phyloP scores from a whole-genome alignment of 2,113 vertebrate species.

The Astur gentilis region DNA sequence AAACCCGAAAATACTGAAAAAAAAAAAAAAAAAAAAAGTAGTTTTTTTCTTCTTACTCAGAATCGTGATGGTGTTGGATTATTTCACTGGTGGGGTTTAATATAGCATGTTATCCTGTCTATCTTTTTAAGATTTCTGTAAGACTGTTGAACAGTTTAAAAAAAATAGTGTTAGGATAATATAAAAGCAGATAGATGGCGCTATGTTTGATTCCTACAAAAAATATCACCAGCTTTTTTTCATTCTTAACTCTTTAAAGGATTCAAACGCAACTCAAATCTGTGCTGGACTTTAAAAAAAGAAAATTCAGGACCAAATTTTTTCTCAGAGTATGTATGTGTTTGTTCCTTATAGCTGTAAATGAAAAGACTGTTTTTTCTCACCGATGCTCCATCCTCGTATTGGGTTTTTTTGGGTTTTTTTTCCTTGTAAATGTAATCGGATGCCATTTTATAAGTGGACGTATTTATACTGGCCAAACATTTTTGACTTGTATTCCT shows the following conservation, averaged over 20 bases:
- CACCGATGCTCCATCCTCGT: conserved; percentile 87
- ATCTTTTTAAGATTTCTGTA: conserved; percentile 94
- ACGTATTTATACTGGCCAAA: conserved; percentile 99
- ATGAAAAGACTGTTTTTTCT: conserved; percentile 84
- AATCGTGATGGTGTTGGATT: conserved; percentile 89
- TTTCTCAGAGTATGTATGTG: conserved; percentile 87
- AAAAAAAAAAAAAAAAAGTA: conserved; percentile 42
- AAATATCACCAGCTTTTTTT: conserved; percentile 98
- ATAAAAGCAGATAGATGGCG: conserved; percentile 94
- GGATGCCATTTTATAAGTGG: conserved; percentile 98
- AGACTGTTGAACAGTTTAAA: conserved; percentile 92
- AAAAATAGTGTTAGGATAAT: conserved; percentile 91
- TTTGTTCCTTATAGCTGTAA: conserved; percentile 82
- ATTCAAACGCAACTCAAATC: conserved; percentile 98
- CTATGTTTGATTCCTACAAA: conserved; percentile 94
- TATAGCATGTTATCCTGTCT: conserved; percentile 95
- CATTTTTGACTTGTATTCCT: conserved; percentile 82
- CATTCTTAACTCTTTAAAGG: conserved; percentile 95
- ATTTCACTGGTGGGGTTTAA: conserved; percentile 89
- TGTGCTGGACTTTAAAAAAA: conserved; percentile 93
- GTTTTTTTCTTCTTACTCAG: conserved; percentile 84
- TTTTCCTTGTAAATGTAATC: conserved; percentile 90
- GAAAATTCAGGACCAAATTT: conserved; percentile 98
- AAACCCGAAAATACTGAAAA: conserved; percentile 33
- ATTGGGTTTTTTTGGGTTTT: conserved; percentile 69